Percentiles rank a stretch among this genome's conserved stretches.
Conservation (phyloP, 2,113 vertebrate genomes). For the Aspidoscelis tigris region DNA sequence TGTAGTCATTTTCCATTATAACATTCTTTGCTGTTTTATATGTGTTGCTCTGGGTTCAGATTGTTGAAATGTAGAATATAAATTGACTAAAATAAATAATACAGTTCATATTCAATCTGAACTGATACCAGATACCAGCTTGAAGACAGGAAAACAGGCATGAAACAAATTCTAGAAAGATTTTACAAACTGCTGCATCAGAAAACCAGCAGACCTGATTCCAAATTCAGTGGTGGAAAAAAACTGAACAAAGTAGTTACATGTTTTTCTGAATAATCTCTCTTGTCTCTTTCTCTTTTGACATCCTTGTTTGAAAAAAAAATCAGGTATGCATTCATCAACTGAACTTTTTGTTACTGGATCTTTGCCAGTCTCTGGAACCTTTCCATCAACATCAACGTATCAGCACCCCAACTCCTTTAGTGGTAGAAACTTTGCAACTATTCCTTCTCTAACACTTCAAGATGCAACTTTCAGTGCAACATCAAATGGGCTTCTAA, state of each 20-base stretch:
- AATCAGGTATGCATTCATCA: constrained; percentile 91
- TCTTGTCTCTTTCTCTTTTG: constrained; percentile 37
- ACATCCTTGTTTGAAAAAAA: not conserved
- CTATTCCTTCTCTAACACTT: constrained; percentile 88
- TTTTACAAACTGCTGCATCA: not conserved
- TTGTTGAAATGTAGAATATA: too few relatives aligned
- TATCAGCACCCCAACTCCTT: constrained; percentile 94
- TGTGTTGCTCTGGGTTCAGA: too few relatives aligned
- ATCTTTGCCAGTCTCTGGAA: constrained; percentile 91
- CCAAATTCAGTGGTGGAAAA: not conserved
- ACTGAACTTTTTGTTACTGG: constrained; percentile 94
- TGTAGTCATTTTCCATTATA: too few relatives aligned
- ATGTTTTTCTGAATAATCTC: constrained; percentile 74
- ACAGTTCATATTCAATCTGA: too few relatives aligned
- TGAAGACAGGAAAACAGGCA: too few relatives aligned
- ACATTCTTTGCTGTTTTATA: too few relatives aligned
- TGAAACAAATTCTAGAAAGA: not conserved
- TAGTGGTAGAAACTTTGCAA: constrained; percentile 88
- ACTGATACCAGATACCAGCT: too few relatives aligned
- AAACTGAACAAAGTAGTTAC: not conserved
- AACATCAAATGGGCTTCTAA: constrained; percentile 91
- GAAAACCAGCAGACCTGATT: not conserved
- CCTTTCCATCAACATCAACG: constrained; percentile 88
- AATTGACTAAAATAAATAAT: too few relatives aligned
- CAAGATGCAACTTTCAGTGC: constrained; percentile 91